phyloP scores from a whole-genome alignment of 2,113 vertebrate species.

The Colaptes auratus region DNA sequence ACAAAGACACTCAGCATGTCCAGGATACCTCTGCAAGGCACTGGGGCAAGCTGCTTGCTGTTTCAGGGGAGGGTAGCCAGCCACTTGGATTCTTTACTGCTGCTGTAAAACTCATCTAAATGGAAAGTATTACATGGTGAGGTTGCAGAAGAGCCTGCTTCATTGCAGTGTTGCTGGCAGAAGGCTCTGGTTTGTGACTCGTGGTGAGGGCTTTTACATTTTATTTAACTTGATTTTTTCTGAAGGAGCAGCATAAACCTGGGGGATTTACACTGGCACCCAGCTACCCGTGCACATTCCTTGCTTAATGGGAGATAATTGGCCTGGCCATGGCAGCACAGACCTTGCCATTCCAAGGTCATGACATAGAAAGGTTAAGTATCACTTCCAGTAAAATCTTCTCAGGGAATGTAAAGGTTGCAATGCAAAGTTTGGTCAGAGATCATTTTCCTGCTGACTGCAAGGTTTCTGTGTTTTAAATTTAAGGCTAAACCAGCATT shows the following conservation, averaged over 20 bases:
- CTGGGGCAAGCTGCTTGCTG: background rate
- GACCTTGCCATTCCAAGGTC: constrained; percentile 55
- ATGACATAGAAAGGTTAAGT: constrained; percentile 64
- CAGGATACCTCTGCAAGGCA: background rate
- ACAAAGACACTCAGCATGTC: background rate
- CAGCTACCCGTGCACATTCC: constrained; percentile 49
- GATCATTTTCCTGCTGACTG: constrained; percentile 56
- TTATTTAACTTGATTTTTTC: background rate
- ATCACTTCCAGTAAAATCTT: constrained; percentile 74
- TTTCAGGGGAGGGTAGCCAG: background rate
- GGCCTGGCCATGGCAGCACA: constrained; percentile 25
- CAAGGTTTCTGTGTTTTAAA: constrained; percentile 11
- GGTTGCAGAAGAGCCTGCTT: constrained; percentile 43
- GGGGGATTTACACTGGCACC: constrained; percentile 39
- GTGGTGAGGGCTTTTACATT: background rate
- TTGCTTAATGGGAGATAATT: constrained; percentile 64
- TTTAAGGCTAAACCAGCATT: constrained; percentile 24
- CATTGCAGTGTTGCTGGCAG: constrained; percentile 56
- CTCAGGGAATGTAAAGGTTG: constrained; percentile 51
- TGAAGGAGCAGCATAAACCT: constrained; percentile 3
- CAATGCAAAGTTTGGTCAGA: constrained; percentile 6
- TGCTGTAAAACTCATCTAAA: constrained; percentile 43
- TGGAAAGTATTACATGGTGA: constrained; percentile 23
- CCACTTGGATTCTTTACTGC: constrained; percentile 14
- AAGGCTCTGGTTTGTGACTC: constrained; percentile 61